Conservation (phyloP, 2,888 invertebrate genomes). For the Apotomis turbidana region DNA sequence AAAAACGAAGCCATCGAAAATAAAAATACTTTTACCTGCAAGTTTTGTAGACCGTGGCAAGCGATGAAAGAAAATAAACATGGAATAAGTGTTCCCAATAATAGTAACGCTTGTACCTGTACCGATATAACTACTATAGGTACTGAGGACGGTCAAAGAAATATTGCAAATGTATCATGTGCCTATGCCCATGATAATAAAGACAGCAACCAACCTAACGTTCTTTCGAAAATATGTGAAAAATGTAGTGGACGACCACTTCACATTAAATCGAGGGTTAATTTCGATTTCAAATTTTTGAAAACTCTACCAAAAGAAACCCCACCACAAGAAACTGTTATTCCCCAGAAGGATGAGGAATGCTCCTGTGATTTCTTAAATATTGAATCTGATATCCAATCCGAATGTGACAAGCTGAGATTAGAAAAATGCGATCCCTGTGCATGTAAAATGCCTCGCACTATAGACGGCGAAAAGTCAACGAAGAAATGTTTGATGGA, state of each 20-base stretch:
- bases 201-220: background rate
- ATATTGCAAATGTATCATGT: background rate
- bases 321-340: background rate
- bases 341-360: background rate
- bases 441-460: background rate
- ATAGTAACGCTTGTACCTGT: constrained; percentile 6
- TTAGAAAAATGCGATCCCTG: background rate
- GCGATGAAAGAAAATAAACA: background rate
- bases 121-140: background rate
- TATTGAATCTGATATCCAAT: too few species aligned
- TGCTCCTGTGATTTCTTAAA: background rate
- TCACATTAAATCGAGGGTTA: constrained; percentile 13
- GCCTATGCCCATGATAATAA: background rate
- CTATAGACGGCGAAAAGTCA: background rate
- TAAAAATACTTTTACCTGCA: constrained; percentile 8
- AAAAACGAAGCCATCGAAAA: background rate
- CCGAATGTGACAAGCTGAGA: too few species aligned
- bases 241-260: background rate
- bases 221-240: background rate
- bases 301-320: constrained; percentile 3
- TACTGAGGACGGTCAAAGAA: background rate
- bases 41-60: background rate
- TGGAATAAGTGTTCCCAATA: background rate
- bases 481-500: background rate
- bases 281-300: constrained; percentile 10